Base-by-base conservation (phyloP, 2,888 invertebrate genomes). In the Stratiomys singularior region DNA sequence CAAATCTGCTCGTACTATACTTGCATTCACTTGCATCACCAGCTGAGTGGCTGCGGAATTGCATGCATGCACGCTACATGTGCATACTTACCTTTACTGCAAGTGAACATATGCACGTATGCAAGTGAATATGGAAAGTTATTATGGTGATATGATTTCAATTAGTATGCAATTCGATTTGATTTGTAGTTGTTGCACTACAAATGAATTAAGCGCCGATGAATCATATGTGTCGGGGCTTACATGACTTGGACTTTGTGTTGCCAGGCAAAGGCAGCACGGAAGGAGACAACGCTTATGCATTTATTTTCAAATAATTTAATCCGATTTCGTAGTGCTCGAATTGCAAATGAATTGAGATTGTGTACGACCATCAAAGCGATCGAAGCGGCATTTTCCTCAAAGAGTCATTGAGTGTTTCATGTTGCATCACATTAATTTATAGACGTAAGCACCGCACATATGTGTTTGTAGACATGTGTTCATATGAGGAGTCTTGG, bases 1-100 rank as follows among this genome's bases (percentile, higher is more conserved):
- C 23, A 25, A 63, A 23, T 25, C n/a, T 64, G 27, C 1, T 37
- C 67, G 56, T 28, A 66, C 69, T 47, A 28, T 60, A 18, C 52
- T 52, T 15, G 37, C 3, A 37, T 18, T 52, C 52, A 52, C 18
- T 52, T 13, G 52, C 15, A 9, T 52, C 37, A 15, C 4, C 15
- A 9, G 52, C 3, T 13, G 52, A n/a, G 52, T 13, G 15, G 7
- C 4, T 52, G 4, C 15, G 15, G 7, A 37, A 37, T 52, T 52
- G 52, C n/a, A 4, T 44, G 44, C 44, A 44, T 44, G 7, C 44
- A 44, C 44, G 44, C 7, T 7, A 13, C 9, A 44, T 44, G 44
- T 13, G 13, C 9, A 9, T 13, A 44, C 44, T 15, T 18, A 37
- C 5, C 37, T 3, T 37, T 37, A 37, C 3, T 37, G n/a, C 52